Base-by-base conservation (phyloP, 53 echinoderm and acorn worm genomes). In the Zoroaster sp. region DNA sequence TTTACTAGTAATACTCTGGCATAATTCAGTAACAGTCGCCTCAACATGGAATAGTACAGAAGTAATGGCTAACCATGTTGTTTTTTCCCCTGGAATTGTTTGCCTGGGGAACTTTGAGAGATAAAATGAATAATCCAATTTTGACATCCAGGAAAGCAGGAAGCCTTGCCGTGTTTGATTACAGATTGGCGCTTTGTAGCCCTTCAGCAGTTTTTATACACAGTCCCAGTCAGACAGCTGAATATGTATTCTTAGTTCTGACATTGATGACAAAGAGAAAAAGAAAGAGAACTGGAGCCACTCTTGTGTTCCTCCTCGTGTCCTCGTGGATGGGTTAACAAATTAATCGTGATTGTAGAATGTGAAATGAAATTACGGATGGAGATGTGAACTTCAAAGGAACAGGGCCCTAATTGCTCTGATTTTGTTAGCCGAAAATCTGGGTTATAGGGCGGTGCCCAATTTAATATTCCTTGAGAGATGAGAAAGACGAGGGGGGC, bases 61-160 rank as follows among this genome's bases (percentile, higher is more conserved):
- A 78, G 35, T 23, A 73, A 38, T 59, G 54, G 78, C 38, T 54
- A 52, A 37, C 78, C 59, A n/a, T 77, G 77, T 78, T 78, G 78
- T 33, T 35, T 52, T 78, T 78, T 40, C 73, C 78, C 52, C 53
- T 35, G 63, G 18, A 59, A 78, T 78, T 37, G 59, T 78, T 78
- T 78, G 78, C 55, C 37, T 12, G 21, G 78, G 59, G 37, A 54
- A 54, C n/a, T 45, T 38, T 20, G 55, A 36, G 55, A 78, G 78
- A 78, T 78, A 78, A 78, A 54, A 78, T 78, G 59, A 17, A 78
- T 78, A 78, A 78, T 78, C 59, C 78, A 78, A 78, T 78, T 78
- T 78, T 78, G 59, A 78, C 78, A 78, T 55, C 77, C 38, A 78
- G 78, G 37, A 52, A 35, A 78, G 78, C 52, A 59, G 59, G 78